Conservation (phyloP, 23 tunicate genomes). For the Ascidia mentula region DNA sequence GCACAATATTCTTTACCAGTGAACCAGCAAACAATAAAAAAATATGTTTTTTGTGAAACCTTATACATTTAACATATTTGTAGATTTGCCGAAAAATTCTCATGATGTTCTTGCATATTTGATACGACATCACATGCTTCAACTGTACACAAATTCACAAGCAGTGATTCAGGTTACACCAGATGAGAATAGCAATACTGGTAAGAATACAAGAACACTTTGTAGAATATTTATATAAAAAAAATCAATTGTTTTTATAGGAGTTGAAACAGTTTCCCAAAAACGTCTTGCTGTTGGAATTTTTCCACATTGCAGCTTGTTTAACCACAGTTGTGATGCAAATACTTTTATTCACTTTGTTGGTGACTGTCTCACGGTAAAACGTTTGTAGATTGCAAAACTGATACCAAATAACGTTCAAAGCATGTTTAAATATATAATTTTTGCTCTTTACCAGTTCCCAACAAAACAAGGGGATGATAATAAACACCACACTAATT, state of each 20-base stretch:
- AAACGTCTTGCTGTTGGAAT: slow-evolving; percentile 58
- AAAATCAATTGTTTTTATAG: slow-evolving; percentile 1
- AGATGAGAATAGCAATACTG: neutral
- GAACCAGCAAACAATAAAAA: too few species aligned
- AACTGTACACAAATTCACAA: slow-evolving; percentile 70
- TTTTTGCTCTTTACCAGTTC: too few species aligned
- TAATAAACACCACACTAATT: too few species aligned
- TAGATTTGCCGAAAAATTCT: slow-evolving; percentile 28
- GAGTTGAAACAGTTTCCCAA: slow-evolving; percentile 30
- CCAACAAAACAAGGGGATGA: too few species aligned
- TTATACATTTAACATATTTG: neutral
- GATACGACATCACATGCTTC: slow-evolving; percentile 61
- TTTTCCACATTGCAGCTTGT: slow-evolving; percentile 43
- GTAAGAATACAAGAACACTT: neutral
- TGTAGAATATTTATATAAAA: too few species aligned
- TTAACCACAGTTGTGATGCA: slow-evolving; percentile 74
- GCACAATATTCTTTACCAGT: too few species aligned
- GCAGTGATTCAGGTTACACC: slow-evolving; percentile 44
- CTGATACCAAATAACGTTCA: too few species aligned
- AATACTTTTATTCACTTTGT: slow-evolving; percentile 52
- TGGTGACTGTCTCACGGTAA: slow-evolving; percentile 23
- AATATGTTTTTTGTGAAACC: neutral
- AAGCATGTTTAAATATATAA: too few species aligned
- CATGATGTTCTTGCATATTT: slow-evolving; percentile 30
- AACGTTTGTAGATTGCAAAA: too few species aligned